A percentile compares a stretch with the other conserved stretches of the same genome.
Conservation (phyloP, 2,888 invertebrate genomes). For the Periphyllus acericola region DNA sequence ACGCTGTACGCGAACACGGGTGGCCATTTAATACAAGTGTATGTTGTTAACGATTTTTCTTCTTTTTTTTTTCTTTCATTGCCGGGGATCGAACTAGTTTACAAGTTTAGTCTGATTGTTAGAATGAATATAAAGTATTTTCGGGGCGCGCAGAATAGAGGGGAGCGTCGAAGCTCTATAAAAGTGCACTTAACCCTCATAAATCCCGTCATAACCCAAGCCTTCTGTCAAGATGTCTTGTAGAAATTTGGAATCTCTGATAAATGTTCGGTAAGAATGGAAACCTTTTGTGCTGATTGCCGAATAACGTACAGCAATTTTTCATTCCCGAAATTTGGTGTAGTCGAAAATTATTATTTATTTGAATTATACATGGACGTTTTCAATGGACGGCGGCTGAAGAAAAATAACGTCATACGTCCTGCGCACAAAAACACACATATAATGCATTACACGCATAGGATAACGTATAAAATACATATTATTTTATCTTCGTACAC, state of each 20-base stretch:
- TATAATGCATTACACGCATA: not conserved
- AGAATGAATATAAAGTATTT: slow-evolving; percentile 47
- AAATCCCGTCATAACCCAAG: slow-evolving; percentile 52
- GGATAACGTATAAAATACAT: not conserved
- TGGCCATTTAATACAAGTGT: not conserved
- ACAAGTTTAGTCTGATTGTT: slow-evolving; percentile 50
- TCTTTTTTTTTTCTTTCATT: not conserved
- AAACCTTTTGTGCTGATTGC: slow-evolving; percentile 47
- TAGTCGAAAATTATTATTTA: slow-evolving; percentile 34
- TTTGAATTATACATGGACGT: slow-evolving; percentile 37
- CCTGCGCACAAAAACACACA: not conserved
- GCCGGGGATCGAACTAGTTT: slow-evolving; percentile 26
- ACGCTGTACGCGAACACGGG: not conserved
- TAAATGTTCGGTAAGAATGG: slow-evolving; percentile 36
- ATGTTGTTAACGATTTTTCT: slow-evolving; percentile 2
- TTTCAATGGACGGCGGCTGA: not conserved
- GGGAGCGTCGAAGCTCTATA: slow-evolving; percentile 39
- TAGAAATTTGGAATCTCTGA: slow-evolving; percentile 34
- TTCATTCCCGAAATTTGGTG: slow-evolving; percentile 2
- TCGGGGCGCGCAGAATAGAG: not conserved
- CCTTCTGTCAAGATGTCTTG: slow-evolving; percentile 45
- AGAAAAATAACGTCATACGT: not conserved
- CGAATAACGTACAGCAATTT: slow-evolving; percentile 37
- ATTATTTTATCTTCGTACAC: not conserved
- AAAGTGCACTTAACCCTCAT: slow-evolving; percentile 60